phyloP scores from a whole-genome alignment of 2,797 vertebrate genomes.

The Dendrocincla fuliginosa region DNA sequence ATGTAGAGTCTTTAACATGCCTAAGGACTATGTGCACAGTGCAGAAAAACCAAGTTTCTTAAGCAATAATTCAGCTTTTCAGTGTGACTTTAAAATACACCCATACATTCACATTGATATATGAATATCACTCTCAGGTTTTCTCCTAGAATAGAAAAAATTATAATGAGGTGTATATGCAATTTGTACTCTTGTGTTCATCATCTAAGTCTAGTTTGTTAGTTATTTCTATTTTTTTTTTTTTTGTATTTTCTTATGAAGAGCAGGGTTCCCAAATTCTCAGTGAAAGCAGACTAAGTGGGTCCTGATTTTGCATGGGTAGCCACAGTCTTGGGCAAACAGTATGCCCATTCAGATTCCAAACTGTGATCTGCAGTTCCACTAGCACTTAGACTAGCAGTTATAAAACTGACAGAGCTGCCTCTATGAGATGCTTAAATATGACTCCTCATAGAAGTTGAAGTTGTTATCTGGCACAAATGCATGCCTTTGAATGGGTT shows the following conservation, averaged over 20 bases:
- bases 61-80: not conserved
- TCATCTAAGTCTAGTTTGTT: not conserved
- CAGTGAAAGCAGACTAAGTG: not conserved
- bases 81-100: not conserved
- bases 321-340: not conserved
- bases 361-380: not conserved
- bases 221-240: not conserved
- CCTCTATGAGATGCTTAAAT: not conserved
- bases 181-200: not conserved
- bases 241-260: not conserved
- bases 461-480: not conserved
- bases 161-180: not conserved
- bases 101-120: not conserved
- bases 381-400: not conserved
- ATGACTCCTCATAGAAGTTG: not conserved
- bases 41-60: not conserved
- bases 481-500: not conserved
- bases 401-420: not conserved
- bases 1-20: not conserved
- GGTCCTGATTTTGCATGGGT: not conserved
- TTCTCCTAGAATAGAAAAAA: not conserved
- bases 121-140: not conserved
- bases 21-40: not conserved
- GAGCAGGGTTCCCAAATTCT: not conserved
- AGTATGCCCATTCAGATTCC: not conserved